Percentiles rank a stretch among this genome's conserved stretches.
Evolutionary conservation across 1,140 invertebrate species (phyloP).

Genomic region (Dreissena rostriformis): DNA sequence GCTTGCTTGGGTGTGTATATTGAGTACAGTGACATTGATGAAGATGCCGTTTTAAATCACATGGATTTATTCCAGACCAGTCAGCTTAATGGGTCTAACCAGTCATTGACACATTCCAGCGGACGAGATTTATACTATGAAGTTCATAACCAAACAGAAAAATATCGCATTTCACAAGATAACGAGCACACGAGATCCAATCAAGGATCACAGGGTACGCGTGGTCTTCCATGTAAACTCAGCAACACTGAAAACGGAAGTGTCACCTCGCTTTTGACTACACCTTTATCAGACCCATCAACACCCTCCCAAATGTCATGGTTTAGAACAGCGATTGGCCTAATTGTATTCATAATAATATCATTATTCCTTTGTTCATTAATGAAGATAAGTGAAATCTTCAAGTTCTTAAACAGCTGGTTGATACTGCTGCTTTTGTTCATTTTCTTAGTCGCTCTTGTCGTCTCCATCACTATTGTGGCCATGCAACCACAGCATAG

Average conservation of each 20-base stretch:
- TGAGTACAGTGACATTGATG: slow-evolving; percentile 69
- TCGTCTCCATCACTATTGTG: slow-evolving; percentile 66
- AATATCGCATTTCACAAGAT: no score
- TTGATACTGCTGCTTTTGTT: slow-evolving; percentile 70
- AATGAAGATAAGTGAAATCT: slow-evolving; percentile 82
- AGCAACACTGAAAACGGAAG: slow-evolving; percentile 62
- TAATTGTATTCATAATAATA: slow-evolving; percentile 68
- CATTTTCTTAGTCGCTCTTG: slow-evolving; percentile 65
- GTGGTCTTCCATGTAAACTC: neutral
- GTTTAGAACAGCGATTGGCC: slow-evolving; percentile 60
- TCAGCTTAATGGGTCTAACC: no score
- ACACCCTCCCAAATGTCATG: slow-evolving; percentile 68
- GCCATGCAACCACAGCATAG: slow-evolving; percentile 76
- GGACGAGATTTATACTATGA: no score
- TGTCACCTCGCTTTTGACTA: slow-evolving; percentile 67
- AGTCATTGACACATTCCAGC: no score
- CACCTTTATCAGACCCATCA: slow-evolving; percentile 57
- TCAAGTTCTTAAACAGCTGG: slow-evolving; percentile 88
- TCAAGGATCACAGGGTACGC: no score
- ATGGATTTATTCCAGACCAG: no score
- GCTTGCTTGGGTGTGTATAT: slow-evolving; percentile 66
- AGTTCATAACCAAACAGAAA: no score
- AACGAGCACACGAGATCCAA: no score
- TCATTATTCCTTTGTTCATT: slow-evolving; percentile 56
- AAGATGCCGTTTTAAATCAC: no score